Evolutionary conservation across 2,113 vertebrate species (phyloP).

Genomic region (Asarcornis scutulata): DNA sequence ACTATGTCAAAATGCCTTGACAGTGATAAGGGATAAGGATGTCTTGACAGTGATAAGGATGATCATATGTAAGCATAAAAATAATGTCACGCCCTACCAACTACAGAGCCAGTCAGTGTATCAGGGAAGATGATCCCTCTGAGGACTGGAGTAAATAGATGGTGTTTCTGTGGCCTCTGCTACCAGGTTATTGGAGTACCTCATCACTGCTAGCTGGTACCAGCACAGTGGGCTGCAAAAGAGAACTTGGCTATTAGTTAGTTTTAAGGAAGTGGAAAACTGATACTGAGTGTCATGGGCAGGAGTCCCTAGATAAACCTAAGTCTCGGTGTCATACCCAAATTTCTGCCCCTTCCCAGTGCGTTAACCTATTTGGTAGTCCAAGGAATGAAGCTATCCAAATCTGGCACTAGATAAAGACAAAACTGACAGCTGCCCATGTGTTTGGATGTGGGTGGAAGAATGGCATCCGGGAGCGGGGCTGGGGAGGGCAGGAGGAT

Average conservation of each 20-base stretch:
- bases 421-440: background rate
- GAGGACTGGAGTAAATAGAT: background rate
- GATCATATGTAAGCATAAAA: background rate
- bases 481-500: background rate
- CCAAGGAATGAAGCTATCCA: background rate
- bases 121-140: background rate
- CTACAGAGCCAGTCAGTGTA: background rate
- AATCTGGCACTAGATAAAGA: background rate
- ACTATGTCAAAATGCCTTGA: background rate
- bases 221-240: background rate
- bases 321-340: accelerated
- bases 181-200: background rate
- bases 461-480: background rate
- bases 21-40: background rate
- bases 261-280: background rate
- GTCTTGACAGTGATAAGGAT: background rate
- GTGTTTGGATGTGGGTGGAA: background rate
- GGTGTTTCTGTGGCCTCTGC: background rate
- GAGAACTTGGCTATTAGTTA: background rate
- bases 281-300: background rate
- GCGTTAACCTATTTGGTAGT: background rate
- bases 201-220: background rate
- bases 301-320: background rate
- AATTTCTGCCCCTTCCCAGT: background rate
- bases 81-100: background rate